Base-by-base conservation (phyloP, 2,888 invertebrate species). In the Heliconius erato region DNA sequence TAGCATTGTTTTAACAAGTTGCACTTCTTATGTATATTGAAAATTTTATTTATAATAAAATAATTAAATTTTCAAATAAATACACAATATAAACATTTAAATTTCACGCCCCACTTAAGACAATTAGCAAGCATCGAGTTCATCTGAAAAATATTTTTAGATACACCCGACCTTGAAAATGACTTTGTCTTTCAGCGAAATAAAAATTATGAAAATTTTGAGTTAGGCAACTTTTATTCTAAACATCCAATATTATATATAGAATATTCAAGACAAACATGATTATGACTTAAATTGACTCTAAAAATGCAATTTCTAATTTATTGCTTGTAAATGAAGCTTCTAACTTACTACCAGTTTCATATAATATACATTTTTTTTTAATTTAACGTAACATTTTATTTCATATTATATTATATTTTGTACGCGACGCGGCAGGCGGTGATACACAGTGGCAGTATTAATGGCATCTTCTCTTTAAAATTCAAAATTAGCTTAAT, bases 371-470 rank as follows among this genome's bases (percentile, higher is more conserved):
- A 28, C 26, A 54, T 49, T 9, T 54, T 49, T 65, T 63, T 40
- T 67, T n/a, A 12, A 63, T 26, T 9, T n/a, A 67, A 67, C 16
- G 16, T 67, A 12, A n/a, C 12, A 4, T n/a, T 59, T 59, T n/a
- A 63, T 63, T 65, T 11, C 3, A 65, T 67, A 12, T 49, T 59
- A 19, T 71, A 71, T n/a, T 5, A 44, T 65, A 80, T 54, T 83
- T 83, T 81, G 81, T 83, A 83, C 81, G 83, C 65, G 59, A 74
- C 74, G 81, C 79, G 83, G 81, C 82, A 82, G 82, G 74, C 83
- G 79, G 81, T 68, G 78, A 80, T 74, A 74, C 32, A 63, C 35
- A 72, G 81, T 79, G 78, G 83, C 83, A 74, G 80, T 78, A 83
- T n/a, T 69, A 44, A 44, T 77, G 68, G 74, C 76, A 69, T 26